Percentiles rank a stretch among this genome's conserved stretches.
Evolutionary conservation across 1,140 invertebrate genomes (phyloP).

Genomic region (Eriocheir sinensis): DNA sequence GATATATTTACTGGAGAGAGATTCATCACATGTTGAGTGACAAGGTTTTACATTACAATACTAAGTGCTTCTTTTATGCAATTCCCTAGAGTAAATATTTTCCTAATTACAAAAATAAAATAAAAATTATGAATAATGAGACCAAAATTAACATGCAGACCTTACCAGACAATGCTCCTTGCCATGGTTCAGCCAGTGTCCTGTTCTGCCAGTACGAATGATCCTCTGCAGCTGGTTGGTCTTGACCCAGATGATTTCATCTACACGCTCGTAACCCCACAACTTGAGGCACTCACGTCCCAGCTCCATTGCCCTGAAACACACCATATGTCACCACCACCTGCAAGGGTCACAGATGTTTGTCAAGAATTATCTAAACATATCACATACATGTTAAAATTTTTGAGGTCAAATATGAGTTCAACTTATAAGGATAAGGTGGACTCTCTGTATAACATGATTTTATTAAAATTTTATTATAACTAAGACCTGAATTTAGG

Average conservation of each 20-base stretch:
- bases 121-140: neutral
- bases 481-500: too few species aligned
- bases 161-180: conserved; percentile 96
- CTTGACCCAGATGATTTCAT: conserved; percentile 99
- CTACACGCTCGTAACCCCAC: conserved; percentile 97
- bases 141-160: conserved; percentile 80
- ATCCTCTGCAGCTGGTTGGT: conserved; percentile 98
- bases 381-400: too few species aligned
- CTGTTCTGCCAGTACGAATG: conserved; percentile 97
- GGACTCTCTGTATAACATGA: too few species aligned
- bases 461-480: too few species aligned
- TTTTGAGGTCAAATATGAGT: neutral
- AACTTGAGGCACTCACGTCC: conserved; percentile 95
- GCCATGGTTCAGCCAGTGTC: conserved; percentile 99
- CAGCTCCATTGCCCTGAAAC: conserved; percentile 95
- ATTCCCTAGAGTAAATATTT: too few species aligned
- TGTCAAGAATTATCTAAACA: too few species aligned
- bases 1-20: too few species aligned
- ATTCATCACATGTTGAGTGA: too few species aligned
- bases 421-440: too few species aligned
- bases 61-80: too few species aligned
- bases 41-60: too few species aligned
- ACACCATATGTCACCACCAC: neutral
- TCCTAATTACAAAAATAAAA: too few species aligned
- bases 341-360: neutral